Evolutionary conservation across 2,888 invertebrate genomes (phyloP).

Genomic region (Incurvaria masculella): DNA sequence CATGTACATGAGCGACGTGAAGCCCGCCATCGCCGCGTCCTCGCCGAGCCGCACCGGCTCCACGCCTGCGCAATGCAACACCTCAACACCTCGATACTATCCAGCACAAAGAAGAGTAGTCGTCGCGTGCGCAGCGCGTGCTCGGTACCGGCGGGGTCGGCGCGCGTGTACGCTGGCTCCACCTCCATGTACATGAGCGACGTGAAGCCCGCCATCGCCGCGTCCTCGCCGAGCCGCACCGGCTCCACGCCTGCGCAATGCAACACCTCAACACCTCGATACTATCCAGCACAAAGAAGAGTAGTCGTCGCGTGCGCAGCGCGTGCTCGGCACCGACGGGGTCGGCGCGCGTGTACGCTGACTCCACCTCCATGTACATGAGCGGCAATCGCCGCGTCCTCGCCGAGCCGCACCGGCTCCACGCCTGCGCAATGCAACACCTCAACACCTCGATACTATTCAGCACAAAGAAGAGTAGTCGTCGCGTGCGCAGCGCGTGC

Average conservation of each 20-base stretch:
- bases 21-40: slow-evolving; percentile 68
- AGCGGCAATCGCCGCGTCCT: no score
- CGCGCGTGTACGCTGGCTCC: slow-evolving; percentile 63
- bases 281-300: no score
- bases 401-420: no score
- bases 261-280: no score
- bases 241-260: slow-evolving; percentile 65
- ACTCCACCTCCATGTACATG: no score
- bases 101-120: slow-evolving; percentile 77
- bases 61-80: no score
- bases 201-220: slow-evolving; percentile 79
- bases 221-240: slow-evolving; percentile 76
- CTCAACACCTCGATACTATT: no score
- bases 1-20: slow-evolving; percentile 67
- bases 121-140: slow-evolving; percentile 70
- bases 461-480: slow-evolving; percentile 78
- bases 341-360: no score
- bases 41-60: slow-evolving; percentile 67
- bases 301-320: no score
- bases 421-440: no score
- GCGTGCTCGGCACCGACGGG: no score
- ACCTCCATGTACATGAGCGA: slow-evolving; percentile 78
- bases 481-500: slow-evolving; percentile 68
- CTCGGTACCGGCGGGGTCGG: slow-evolving; percentile 62
- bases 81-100: no score